Conservation (phyloP, 2,888 invertebrate genomes). For the Monopis laevigella region DNA sequence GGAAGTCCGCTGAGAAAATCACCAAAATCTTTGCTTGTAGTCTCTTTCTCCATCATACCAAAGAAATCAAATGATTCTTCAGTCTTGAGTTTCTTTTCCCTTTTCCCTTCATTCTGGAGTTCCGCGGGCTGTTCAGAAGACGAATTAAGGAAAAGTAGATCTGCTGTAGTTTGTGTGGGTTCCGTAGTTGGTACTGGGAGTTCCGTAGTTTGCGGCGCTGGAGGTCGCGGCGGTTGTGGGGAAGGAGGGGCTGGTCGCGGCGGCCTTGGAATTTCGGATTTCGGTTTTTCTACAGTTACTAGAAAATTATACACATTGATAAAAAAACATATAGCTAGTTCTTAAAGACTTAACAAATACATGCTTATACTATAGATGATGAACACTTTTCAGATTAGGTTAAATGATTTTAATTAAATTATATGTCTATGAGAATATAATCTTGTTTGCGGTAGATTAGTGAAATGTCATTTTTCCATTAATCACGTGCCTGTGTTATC, state of each 20-base stretch:
- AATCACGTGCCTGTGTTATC: too few relatives aligned
- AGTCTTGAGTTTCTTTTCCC: conserved; percentile 36
- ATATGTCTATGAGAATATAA: too few relatives aligned
- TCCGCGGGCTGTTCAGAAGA: conserved; percentile 19
- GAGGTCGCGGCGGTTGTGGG: conserved; percentile 20
- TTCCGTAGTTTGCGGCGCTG: conserved; percentile 13
- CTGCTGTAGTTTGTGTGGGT: conserved; percentile 28
- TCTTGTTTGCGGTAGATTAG: too few relatives aligned
- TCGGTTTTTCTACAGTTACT: conserved; percentile 48
- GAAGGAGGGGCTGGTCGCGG: conserved; percentile 38
- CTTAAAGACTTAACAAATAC: too few relatives aligned
- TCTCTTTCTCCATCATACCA: conserved; percentile 67
- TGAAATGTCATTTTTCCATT: too few relatives aligned
- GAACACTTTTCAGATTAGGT: too few relatives aligned
- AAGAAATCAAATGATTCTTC: conserved; percentile 70
- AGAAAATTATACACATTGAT: too few relatives aligned
- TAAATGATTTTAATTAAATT: too few relatives aligned
- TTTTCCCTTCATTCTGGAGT: conserved; percentile 18
- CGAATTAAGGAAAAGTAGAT: conserved; percentile 41
- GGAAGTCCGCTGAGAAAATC: conserved; percentile 45
- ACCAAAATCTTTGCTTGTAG: conserved; percentile 46
- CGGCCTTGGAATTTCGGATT: conserved; percentile 27
- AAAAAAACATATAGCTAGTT: too few relatives aligned
- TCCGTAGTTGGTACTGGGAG: conserved; percentile 15
- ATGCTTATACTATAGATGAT: too few relatives aligned